A percentile compares a stretch with the other conserved stretches of the same genome.
Evolutionary conservation across 2,113 vertebrate species (phyloP).

Genomic region (Lamprotornis superbus): DNA sequence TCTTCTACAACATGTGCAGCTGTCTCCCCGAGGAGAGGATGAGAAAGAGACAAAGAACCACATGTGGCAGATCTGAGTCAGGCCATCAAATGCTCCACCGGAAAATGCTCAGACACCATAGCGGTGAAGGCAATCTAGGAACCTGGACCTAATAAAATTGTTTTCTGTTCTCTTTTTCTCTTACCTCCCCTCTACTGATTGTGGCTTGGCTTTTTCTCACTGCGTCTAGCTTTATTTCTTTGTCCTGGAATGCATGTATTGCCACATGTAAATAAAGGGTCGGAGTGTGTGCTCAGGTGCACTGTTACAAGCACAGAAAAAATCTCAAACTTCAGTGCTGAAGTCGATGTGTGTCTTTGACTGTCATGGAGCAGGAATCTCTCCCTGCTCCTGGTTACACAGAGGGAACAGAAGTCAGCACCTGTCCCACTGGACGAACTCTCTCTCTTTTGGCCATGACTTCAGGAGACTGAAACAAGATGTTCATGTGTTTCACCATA

Average conservation of each 20-base stretch:
- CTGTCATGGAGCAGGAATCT: background rate
- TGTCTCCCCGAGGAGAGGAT: background rate
- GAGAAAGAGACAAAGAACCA: constrained; percentile 17
- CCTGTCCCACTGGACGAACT: background rate
- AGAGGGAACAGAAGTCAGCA: background rate
- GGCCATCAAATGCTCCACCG: background rate
- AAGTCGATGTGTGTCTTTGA: background rate
- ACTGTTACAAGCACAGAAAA: background rate
- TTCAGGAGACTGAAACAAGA: background rate
- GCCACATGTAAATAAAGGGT: background rate
- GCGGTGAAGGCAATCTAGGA: constrained; percentile 23
- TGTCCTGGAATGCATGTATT: background rate
- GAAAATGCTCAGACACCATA: constrained; percentile 36
- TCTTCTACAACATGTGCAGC: background rate
- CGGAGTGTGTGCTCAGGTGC: background rate
- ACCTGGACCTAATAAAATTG: background rate
- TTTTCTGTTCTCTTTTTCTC: constrained; percentile 50
- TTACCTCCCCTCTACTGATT: background rate
- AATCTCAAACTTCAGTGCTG: background rate
- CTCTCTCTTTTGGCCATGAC: background rate
- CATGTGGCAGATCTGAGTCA: constrained; percentile 31
- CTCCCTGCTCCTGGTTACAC: background rate
- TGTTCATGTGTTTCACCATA: background rate
- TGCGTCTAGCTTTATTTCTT: background rate
- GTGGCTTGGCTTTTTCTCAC: background rate